These are phyloP conservation scores for Falco peregrinus DNA, from an alignment of 2,797 vertebrate species.

Conservation along the genomic window DNA sequence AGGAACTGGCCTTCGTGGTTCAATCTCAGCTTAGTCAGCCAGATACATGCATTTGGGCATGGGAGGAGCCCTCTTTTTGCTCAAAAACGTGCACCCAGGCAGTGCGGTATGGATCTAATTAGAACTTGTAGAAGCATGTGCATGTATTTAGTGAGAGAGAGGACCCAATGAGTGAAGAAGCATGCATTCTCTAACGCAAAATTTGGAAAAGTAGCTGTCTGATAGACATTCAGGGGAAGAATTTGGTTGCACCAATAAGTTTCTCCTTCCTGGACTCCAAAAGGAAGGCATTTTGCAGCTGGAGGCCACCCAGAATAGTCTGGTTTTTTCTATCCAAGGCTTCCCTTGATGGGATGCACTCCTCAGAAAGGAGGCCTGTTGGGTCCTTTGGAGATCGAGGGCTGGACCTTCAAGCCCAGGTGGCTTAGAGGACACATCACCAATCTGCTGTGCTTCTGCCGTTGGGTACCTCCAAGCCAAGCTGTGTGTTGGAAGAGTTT, in stretches of 20 bases:
- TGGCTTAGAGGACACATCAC: background rate
- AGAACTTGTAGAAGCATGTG: background rate
- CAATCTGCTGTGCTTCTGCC: background rate
- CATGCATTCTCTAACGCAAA: accelerated
- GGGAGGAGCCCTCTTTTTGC: background rate
- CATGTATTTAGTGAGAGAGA: background rate
- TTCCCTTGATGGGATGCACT: background rate
- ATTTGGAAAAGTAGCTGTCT: background rate
- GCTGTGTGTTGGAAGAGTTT: background rate
- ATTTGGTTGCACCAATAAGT: background rate
- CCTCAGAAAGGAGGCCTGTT: background rate
- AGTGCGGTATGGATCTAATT: background rate
- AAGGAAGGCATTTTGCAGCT: background rate
- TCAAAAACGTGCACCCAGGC: background rate
- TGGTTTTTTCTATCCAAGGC: background rate
- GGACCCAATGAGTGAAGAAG: accelerated
- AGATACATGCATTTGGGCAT: background rate
- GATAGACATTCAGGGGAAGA: background rate
- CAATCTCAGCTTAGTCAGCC: background rate
- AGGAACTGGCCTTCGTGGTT: background rate
- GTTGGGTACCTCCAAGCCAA: background rate
- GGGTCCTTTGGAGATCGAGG: background rate
- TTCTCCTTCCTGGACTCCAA: background rate
- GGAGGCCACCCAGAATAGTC: background rate
- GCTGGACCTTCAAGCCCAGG: background rate